Conservation (phyloP, 1,140 invertebrate species). For the Proales similis region DNA sequence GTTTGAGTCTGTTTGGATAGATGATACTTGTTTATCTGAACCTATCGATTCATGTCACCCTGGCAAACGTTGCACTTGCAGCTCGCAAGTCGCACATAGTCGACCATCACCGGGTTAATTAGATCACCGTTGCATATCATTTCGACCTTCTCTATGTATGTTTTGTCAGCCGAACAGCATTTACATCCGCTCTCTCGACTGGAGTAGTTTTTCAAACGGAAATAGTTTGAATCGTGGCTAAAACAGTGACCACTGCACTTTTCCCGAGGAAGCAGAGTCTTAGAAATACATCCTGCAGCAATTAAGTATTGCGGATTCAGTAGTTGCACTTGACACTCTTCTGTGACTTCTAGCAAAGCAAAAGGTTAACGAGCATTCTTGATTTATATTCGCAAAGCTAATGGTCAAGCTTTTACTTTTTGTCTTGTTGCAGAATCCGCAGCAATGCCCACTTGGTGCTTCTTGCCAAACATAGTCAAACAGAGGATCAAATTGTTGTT, state of each 20-base stretch:
- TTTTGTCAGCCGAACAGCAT: conserved; percentile 23
- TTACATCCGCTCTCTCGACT: conserved; percentile 6
- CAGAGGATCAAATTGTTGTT: background rate
- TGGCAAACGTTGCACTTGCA: conserved; percentile 34
- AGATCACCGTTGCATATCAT: conserved; percentile 19
- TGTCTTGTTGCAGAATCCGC: conserved; percentile 4
- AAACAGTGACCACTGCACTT: conserved; percentile 6
- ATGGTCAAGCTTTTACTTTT: conserved; percentile 3
- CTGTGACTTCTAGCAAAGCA: too few species aligned
- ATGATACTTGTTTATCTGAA: too few species aligned
- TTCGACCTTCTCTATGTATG: conserved; percentile 6
- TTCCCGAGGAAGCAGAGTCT: conserved; percentile 31
- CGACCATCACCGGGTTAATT: background rate
- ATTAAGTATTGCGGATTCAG: conserved; percentile 5
- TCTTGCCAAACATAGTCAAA: background rate
- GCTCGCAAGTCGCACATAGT: conserved; percentile 19
- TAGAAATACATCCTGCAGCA: conserved; percentile 20
- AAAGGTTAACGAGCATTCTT: too few species aligned
- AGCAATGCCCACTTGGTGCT: background rate
- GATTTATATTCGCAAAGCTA: background rate
- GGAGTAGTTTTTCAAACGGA: background rate
- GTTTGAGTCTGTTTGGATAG: too few species aligned
- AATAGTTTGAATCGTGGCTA: conserved; percentile 8
- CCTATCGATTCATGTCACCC: too few species aligned
- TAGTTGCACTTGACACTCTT: background rate